Base-by-base conservation (phyloP, 2,113 vertebrate species). In the Atractosteus spatula region DNA sequence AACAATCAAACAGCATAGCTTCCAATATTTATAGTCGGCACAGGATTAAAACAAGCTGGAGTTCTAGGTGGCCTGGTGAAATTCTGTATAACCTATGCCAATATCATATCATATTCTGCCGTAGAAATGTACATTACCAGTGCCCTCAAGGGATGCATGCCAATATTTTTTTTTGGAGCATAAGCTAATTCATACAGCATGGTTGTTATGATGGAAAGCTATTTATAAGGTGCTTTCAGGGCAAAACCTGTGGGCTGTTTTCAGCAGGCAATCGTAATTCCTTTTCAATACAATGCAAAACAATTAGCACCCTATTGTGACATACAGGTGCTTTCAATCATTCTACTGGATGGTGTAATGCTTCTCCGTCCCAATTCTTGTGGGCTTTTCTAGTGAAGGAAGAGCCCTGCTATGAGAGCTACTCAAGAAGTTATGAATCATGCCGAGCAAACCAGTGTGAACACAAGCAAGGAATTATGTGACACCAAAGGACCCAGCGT, bases 1-100 rank as follows among this genome's bases (percentile, higher is more conserved):
- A 93, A 92, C 88, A 92, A 91, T 89, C 87, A 89, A 86, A 85
- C 59, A 65, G 78, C 80, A 17, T 61, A 44, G 79, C 78, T 86
- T 89, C 83, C 85, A 86, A 89, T 91, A 90, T 91, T 92, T 91
- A 91, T 78, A 87, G 84, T 84, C 81, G 80, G 81, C 82, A 63
- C 14, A 62, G 85, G 85, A 89, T 91, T 90, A 89, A 74, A 83
- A 76, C 80, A 84, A 74, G 76, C 79, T 79, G 51, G 70, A 77
- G 82, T 88, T 85, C 84, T 86, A 85, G 87, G 85, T 89, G 88
- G 88, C 84, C 87, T 70, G n/a, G 71, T 78, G 81, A 82, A 83
- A 80, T 55, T 42, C 47, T 75, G 79, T 84, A 87, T 82, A 81
- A 80, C 66, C 80, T 82, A 81, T 80, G 76, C 78, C 85, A 86